Evolutionary conservation across 2,888 invertebrate species (phyloP).

Genomic region (Parochlus steinenii): DNA sequence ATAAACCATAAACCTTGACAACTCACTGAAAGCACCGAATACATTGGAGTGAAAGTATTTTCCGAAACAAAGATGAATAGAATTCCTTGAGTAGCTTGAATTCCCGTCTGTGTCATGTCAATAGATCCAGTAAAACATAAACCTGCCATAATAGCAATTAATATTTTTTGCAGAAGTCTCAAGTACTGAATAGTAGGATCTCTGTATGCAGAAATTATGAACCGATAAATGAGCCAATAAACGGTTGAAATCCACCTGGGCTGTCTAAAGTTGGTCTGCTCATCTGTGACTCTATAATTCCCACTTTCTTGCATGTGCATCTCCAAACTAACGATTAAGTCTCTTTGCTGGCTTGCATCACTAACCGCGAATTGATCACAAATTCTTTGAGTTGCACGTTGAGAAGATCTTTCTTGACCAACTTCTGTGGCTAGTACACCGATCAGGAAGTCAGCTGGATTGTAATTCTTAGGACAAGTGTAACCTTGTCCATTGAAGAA

Average conservation of each 20-base stretch:
- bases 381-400: slow-evolving; percentile 49
- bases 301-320: slow-evolving; percentile 40
- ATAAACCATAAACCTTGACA: no score
- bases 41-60: slow-evolving; percentile 84
- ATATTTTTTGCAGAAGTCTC: slow-evolving; percentile 66
- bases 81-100: slow-evolving; percentile 77
- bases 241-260: slow-evolving; percentile 57
- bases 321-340: slow-evolving; percentile 55
- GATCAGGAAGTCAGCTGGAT: slow-evolving; percentile 82
- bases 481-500: slow-evolving; percentile 52
- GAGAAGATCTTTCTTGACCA: slow-evolving; percentile 54
- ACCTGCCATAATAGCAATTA: slow-evolving; percentile 65
- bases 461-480: slow-evolving; percentile 63
- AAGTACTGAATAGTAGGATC: slow-evolving; percentile 67
- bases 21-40: slow-evolving; percentile 70
- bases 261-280: slow-evolving; percentile 30
- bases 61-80: slow-evolving; percentile 78
- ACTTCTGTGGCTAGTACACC: slow-evolving; percentile 65
- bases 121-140: slow-evolving; percentile 67
- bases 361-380: slow-evolving; percentile 67
- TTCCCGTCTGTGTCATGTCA: slow-evolving; percentile 55
- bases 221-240: slow-evolving; percentile 57
- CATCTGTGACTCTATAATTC: slow-evolving; percentile 10
- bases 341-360: slow-evolving; percentile 57
- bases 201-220: slow-evolving; percentile 52